A percentile compares a stretch with the other conserved stretches of the same genome.
Conservation (phyloP, 2,888 invertebrate genomes). For the Nasonovia ribisnigri region DNA sequence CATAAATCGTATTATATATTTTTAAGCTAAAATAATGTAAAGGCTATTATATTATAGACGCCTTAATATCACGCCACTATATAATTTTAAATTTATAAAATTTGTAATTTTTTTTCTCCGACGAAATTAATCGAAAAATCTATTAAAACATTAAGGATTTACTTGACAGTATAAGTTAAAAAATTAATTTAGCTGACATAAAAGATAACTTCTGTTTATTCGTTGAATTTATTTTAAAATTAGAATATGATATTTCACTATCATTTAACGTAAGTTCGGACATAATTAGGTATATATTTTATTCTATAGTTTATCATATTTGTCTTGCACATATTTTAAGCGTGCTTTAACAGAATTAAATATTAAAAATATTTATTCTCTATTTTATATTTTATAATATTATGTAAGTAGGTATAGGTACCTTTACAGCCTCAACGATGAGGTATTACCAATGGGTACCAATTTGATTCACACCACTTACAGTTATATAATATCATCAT, state of each 20-base stretch:
- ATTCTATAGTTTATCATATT: not conserved
- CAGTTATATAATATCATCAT: not conserved
- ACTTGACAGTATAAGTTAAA: not conserved
- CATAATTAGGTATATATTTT: not conserved
- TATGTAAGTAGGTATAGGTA: not conserved
- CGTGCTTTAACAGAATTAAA: not conserved
- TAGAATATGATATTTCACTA: no score
- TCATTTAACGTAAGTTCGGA: not conserved
- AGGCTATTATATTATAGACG: not conserved
- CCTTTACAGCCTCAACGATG: not conserved
- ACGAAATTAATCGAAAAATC: not conserved
- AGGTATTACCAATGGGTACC: not conserved
- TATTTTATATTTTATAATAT: not conserved
- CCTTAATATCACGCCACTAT: not conserved
- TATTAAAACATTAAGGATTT: not conserved
- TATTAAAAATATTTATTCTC: not conserved
- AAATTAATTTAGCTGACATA: not conserved
- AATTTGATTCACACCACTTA: not conserved
- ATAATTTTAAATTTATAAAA: not conserved
- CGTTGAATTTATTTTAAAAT: no score
- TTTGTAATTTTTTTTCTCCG: not conserved
- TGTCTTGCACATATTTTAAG: not conserved
- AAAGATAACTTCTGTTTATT: not conserved
- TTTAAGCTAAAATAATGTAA: not conserved
- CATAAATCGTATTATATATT: not conserved